A percentile compares a stretch with the other conserved stretches of the same genome.
Evolutionary conservation across 2,113 vertebrate species (phyloP).

Genomic region (Lucifuga dentata): DNA sequence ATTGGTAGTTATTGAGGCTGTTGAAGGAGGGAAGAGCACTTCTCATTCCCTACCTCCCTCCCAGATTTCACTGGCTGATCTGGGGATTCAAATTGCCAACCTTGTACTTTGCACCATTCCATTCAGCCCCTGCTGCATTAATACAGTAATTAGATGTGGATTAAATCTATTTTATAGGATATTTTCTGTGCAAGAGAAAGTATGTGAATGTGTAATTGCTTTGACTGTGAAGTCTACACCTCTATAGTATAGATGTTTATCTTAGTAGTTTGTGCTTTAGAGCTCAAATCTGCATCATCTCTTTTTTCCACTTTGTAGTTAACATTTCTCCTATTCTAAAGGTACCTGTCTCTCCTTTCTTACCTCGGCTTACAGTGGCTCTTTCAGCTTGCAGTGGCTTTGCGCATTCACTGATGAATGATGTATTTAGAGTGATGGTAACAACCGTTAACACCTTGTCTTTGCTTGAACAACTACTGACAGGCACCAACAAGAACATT

Average conservation of each 20-base stretch:
- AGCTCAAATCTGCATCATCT: too few relatives aligned
- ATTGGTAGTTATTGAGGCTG: slow-evolving; percentile 28
- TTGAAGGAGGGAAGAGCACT: slow-evolving; percentile 13
- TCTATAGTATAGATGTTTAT: not conserved
- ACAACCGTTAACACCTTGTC: not conserved
- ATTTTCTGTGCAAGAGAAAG: slow-evolving; percentile 10
- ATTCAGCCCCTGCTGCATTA: slow-evolving; percentile 1
- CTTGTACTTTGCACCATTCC: not conserved
- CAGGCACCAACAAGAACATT: not conserved
- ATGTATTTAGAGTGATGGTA: not conserved
- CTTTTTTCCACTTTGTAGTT: slow-evolving; percentile 10
- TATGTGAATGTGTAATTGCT: slow-evolving; percentile 6
- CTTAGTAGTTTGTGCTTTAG: too few relatives aligned
- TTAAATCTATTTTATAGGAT: slow-evolving; percentile 11
- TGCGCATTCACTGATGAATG: not conserved
- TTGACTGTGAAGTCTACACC: not conserved
- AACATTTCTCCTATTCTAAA: not conserved
- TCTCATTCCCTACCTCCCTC: slow-evolving; percentile 34
- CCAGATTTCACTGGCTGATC: slow-evolving; percentile 11
- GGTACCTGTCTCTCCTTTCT: slow-evolving; percentile 10
- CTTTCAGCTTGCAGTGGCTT: not conserved
- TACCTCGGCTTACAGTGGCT: not conserved
- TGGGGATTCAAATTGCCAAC: slow-evolving; percentile 19
- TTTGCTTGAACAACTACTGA: not conserved
- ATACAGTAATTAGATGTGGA: slow-evolving; percentile 17